These are phyloP conservation scores for Ctenosaura bakeri DNA, from an alignment of 2,797 vertebrate species.

Conservation along the genomic window DNA sequence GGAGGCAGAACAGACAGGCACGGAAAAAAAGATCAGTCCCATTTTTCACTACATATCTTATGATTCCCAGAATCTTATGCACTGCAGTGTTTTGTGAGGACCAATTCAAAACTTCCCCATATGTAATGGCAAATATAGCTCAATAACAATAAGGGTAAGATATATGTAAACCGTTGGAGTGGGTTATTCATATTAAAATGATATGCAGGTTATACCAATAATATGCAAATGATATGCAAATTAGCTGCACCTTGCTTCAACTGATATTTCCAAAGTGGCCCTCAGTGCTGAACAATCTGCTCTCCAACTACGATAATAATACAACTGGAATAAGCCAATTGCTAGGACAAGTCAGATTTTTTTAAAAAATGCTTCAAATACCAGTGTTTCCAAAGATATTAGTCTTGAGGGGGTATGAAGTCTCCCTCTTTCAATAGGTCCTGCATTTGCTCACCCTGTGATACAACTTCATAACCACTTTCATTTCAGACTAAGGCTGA, in stretches of 20 bases:
- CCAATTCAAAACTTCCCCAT: neutral
- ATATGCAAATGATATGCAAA: slow-evolving; percentile 34
- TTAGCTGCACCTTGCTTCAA: neutral
- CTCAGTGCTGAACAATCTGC: slow-evolving; percentile 1
- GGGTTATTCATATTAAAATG: neutral
- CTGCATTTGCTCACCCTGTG: neutral
- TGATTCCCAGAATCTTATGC: neutral
- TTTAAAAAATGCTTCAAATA: slow-evolving; percentile 7
- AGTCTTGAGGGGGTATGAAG: neutral
- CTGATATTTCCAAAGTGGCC: slow-evolving; percentile 1
- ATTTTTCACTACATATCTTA: neutral
- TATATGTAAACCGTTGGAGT: neutral
- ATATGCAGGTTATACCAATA: neutral
- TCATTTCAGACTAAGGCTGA: neutral
- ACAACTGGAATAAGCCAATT: slow-evolving; percentile 18
- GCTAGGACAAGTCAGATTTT: neutral
- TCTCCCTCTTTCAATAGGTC: neutral
- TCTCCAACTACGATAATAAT: neutral
- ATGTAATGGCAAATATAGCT: neutral
- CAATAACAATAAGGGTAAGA: neutral
- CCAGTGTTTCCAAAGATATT: slow-evolving; percentile 30
- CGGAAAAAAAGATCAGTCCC: neutral
- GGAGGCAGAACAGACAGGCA: neutral
- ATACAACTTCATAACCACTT: slow-evolving; percentile 8
- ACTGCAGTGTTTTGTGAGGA: neutral